These are phyloP conservation scores for Hyphantria cunea DNA, from an alignment of 1,140 invertebrate genomes.

Conservation along the genomic window DNA sequence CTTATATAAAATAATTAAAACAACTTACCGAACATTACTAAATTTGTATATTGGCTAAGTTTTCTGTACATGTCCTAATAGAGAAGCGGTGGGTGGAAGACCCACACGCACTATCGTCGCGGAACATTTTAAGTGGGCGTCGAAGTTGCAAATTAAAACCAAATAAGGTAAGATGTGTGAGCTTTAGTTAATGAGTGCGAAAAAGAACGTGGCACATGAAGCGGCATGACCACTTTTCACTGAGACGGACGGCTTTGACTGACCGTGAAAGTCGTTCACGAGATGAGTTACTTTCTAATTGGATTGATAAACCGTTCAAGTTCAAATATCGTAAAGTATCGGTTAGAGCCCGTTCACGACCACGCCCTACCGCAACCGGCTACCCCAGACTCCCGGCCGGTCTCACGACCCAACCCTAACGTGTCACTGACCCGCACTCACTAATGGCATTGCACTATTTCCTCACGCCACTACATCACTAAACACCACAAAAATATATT, in stretches of 20 bases:
- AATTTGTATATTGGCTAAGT: not conserved
- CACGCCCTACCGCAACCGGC: constrained; percentile 79
- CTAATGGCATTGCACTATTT: constrained; percentile 53
- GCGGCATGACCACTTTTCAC: constrained; percentile 45
- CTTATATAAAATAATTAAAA: too few relatives aligned
- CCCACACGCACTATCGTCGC: constrained; percentile 45
- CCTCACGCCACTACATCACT: constrained; percentile 54
- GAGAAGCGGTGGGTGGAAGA: constrained; percentile 44
- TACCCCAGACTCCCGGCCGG: constrained; percentile 58
- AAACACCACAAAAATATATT: constrained; percentile 45
- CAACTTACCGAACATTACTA: too few relatives aligned
- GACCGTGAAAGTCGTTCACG: constrained; percentile 49
- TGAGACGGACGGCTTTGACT: constrained; percentile 39
- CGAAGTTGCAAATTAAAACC: constrained; percentile 55
- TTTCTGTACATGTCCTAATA: constrained; percentile 18
- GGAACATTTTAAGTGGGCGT: constrained; percentile 57
- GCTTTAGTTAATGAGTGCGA: constrained; percentile 39
- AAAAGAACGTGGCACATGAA: constrained; percentile 59
- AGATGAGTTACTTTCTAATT: constrained; percentile 43
- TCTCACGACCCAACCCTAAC: constrained; percentile 45
- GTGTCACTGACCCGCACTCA: constrained; percentile 73
- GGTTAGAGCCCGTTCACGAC: constrained; percentile 35
- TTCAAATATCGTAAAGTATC: constrained; percentile 12
- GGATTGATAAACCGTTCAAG: constrained; percentile 24
- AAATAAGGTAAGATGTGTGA: constrained; percentile 65